These are phyloP conservation scores for Diplogasteroides magnus DNA, from an alignment of 1,140 invertebrate species.

Conservation along the genomic window DNA sequence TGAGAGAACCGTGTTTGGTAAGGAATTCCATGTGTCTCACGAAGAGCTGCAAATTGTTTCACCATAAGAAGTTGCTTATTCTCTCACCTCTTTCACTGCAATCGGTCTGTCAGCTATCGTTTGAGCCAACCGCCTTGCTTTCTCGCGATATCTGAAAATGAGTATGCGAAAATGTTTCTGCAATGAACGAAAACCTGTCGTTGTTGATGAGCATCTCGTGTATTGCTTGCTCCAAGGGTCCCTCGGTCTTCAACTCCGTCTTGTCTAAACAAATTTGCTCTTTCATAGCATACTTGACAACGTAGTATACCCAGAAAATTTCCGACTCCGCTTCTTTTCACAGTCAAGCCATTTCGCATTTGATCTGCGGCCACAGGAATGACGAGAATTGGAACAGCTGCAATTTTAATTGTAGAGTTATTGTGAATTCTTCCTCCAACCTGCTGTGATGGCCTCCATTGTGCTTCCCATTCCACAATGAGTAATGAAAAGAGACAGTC, in stretches of 20 bases:
- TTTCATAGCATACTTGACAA: no score
- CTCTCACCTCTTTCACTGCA: background rate
- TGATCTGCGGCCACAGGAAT: background rate
- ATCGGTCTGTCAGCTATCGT: background rate
- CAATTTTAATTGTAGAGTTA: background rate
- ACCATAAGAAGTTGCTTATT: background rate
- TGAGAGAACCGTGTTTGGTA: background rate
- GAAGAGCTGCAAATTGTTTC: background rate
- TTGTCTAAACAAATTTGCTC: background rate
- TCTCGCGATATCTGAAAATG: background rate
- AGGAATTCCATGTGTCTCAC: background rate
- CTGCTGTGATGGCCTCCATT: background rate
- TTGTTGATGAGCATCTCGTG: background rate
- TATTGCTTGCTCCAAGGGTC: background rate
- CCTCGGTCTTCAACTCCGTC: background rate
- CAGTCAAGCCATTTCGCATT: background rate
- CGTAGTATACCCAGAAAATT: no score
- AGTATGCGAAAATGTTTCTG: background rate
- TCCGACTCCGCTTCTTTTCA: background rate
- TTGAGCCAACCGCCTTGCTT: background rate
- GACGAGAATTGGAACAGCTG: background rate
- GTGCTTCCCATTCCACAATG: background rate
- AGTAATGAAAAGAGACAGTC: background rate
- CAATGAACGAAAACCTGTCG: background rate
- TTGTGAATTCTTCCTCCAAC: background rate